Conservation (phyloP, 92 coral and sea anemone species). For the Heteractis magnifica region DNA sequence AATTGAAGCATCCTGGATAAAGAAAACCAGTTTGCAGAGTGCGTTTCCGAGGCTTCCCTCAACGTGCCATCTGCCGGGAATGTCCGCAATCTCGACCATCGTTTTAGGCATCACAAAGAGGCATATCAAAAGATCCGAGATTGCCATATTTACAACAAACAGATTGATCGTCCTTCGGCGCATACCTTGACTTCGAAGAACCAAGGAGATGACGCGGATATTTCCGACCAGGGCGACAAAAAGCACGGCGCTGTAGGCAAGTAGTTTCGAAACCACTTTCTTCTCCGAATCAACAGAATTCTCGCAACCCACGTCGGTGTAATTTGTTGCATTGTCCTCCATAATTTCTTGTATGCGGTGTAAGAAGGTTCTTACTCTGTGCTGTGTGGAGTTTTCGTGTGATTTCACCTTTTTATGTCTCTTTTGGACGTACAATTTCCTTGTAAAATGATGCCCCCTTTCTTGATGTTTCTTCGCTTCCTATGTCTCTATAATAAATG, state of each 20-base stretch:
- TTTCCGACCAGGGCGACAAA: conserved; percentile 37
- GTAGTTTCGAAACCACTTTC: conserved; percentile 21
- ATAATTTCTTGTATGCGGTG: background rate
- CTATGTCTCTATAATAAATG: background rate
- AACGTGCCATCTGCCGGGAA: conserved; percentile 34
- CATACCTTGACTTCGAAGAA: conserved; percentile 33
- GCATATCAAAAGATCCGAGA: conserved; percentile 52
- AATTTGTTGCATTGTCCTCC: background rate
- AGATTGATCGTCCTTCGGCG: conserved; percentile 46
- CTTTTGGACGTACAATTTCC: background rate
- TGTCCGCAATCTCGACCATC: conserved; percentile 34
- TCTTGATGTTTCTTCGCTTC: background rate
- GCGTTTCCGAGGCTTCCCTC: conserved; percentile 37
- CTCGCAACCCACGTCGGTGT: background rate
- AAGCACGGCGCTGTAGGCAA: conserved; percentile 40
- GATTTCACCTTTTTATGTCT: background rate
- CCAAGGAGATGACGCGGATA: conserved; percentile 32
- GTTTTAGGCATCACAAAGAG: conserved; percentile 44
- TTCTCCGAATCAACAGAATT: conserved; percentile 7
- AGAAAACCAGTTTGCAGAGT: conserved; percentile 40
- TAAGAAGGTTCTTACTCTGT: background rate
- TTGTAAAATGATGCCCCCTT: background rate
- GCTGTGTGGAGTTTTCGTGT: background rate
- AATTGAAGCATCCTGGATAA: conserved; percentile 45
- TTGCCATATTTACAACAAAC: conserved; percentile 57